These are phyloP conservation scores for Gorsachius goisagi DNA, from an alignment of 2,113 vertebrate genomes.

Conservation along the genomic window DNA sequence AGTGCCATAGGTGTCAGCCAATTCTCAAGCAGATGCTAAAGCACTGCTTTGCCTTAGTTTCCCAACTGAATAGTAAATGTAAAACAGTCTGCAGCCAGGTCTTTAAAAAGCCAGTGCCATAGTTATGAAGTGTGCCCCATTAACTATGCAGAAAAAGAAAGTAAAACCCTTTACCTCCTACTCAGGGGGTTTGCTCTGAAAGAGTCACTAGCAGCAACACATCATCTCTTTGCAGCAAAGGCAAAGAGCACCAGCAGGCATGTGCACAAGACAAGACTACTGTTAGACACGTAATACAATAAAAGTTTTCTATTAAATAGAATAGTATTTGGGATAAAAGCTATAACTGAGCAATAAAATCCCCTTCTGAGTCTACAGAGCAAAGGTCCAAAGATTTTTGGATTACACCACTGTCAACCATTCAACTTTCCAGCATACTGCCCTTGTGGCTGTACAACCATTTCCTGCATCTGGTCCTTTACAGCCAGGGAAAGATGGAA, in stretches of 20 bases:
- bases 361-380: not conserved
- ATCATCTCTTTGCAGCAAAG: not conserved
- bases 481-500: not conserved
- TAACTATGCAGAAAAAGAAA: not conserved
- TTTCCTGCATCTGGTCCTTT: not conserved
- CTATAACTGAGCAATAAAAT: not conserved
- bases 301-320: not conserved
- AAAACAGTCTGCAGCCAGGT: not conserved
- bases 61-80: not conserved
- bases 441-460: rapidly evolving
- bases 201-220: not conserved
- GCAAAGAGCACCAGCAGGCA: not conserved
- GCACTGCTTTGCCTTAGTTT: not conserved
- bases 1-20: not conserved
- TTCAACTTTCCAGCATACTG: not conserved
- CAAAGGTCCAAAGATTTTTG: not conserved
- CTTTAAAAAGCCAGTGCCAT: not conserved
- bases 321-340: not conserved
- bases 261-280: not conserved
- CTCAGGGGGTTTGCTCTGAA: not conserved
- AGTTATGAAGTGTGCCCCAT: not conserved
- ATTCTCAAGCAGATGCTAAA: not conserved
- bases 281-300: not conserved
- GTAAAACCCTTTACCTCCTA: not conserved
- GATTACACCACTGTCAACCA: not conserved